These are phyloP conservation scores for Halichondria panicea DNA, from an alignment of 37 sponge, comb jelly and placozoan species.

Conservation along the genomic window DNA sequence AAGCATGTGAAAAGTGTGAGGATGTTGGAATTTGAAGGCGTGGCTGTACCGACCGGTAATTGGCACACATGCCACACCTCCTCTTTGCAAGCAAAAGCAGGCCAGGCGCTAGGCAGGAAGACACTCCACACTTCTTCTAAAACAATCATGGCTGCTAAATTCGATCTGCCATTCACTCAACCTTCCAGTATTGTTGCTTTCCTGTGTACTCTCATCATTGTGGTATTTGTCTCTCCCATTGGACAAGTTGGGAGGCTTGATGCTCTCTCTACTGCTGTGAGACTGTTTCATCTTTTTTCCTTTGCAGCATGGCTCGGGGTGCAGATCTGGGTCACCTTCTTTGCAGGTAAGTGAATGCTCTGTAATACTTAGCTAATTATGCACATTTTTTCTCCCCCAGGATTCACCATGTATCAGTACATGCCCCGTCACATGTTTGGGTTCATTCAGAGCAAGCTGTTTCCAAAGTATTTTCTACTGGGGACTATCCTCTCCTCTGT, in stretches of 20 bases:
- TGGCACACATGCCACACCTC: too few species aligned
- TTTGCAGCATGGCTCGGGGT: conserved; percentile 52
- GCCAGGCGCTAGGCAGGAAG: too few species aligned
- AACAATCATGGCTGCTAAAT: conserved; percentile 50
- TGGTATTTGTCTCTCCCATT: conserved; percentile 6
- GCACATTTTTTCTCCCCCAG: conserved; percentile 7
- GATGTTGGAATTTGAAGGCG: too few species aligned
- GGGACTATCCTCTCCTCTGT: conserved; percentile 42
- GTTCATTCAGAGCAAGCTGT: conserved; percentile 76
- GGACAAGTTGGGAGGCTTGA: neutral
- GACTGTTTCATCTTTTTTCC: conserved; percentile 21
- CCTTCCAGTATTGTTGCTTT: conserved; percentile 47
- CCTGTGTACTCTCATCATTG: conserved; percentile 28
- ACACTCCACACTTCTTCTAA: too few species aligned
- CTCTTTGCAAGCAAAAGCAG: too few species aligned
- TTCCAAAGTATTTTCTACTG: conserved; percentile 74
- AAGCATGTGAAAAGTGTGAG: too few species aligned
- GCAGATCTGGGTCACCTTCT: conserved; percentile 73
- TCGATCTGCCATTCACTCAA: conserved; percentile 54
- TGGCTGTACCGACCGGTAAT: too few species aligned
- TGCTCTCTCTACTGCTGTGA: neutral
- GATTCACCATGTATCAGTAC: conserved; percentile 60
- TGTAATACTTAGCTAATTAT: neutral
- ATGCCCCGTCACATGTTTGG: conserved; percentile 85
- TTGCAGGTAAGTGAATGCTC: conserved; percentile 57